Evolutionary conservation across 2,888 invertebrate species (phyloP).

Genomic region (Autographa pulchrina): DNA sequence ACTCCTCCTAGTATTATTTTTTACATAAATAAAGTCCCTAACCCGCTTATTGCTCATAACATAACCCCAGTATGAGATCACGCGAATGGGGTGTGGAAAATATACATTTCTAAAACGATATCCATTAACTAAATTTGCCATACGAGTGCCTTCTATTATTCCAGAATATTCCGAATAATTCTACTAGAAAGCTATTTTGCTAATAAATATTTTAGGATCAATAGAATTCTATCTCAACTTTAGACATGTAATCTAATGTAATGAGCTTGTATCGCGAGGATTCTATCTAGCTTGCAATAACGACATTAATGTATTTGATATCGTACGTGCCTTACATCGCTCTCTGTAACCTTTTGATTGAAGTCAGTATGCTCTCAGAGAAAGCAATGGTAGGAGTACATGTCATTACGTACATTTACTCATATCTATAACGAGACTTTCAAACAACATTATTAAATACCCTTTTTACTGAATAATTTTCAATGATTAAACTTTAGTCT

Average conservation of each 20-base stretch:
- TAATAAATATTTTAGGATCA: not conserved
- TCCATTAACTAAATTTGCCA: constrained; percentile 47
- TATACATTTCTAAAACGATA: constrained; percentile 35
- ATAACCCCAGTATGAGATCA: constrained; percentile 12
- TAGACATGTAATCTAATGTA: constrained; percentile 3
- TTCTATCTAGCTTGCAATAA: not conserved
- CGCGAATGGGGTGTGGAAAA: constrained; percentile 50
- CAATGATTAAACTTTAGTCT: too few species aligned
- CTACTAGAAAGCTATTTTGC: not conserved
- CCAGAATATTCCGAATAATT: constrained; percentile 2
- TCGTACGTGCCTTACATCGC: too few species aligned
- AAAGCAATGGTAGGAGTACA: too few species aligned
- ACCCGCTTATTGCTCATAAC: not conserved
- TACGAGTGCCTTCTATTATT: constrained; percentile 15
- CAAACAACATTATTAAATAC: too few species aligned
- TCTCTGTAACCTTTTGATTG: too few species aligned
- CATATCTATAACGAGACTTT: too few species aligned
- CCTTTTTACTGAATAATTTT: too few species aligned
- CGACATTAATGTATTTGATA: too few species aligned
- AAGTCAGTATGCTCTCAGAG: too few species aligned
- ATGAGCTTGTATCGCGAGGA: not conserved
- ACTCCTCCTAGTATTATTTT: not conserved
- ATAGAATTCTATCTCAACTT: not conserved
- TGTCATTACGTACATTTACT: too few species aligned
- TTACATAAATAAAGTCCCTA: not conserved